phyloP scores from a whole-genome alignment of 1,140 invertebrate genomes.

The Mercenaria mercenaria region DNA sequence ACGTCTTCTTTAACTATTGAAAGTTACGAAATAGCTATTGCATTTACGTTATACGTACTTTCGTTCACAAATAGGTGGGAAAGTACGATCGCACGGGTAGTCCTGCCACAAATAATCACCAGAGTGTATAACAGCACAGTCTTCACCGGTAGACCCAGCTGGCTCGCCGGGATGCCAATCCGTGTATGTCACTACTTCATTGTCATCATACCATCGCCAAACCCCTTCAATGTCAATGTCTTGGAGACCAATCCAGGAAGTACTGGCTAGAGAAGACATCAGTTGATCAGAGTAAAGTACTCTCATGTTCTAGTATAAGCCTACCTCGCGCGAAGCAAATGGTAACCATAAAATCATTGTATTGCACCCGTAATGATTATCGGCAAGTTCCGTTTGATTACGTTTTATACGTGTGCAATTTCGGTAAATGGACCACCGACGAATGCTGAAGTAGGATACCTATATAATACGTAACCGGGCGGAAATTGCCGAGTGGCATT shows the following conservation, averaged over 20 bases:
- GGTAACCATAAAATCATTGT: not conserved
- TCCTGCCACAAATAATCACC: not conserved
- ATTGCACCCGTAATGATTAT: no score
- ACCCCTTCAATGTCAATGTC: constrained; percentile 5
- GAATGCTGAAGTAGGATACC: no score
- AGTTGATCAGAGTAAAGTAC: not conserved
- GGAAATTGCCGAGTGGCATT: no score
- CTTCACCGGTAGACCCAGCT: not conserved
- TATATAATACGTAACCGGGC: no score
- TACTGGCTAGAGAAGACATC: not conserved
- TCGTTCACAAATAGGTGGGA: not conserved
- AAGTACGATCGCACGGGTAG: not conserved
- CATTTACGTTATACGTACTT: not conserved
- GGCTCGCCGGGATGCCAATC: not conserved
- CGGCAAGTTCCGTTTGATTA: no score
- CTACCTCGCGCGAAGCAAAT: not conserved
- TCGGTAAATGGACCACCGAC: no score
- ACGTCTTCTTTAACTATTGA: no score
- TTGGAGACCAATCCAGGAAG: not conserved
- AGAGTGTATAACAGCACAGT: not conserved
- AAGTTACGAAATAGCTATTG: no score
- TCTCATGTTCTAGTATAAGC: not conserved
- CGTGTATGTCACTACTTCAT: not conserved
- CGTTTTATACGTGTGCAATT: no score
- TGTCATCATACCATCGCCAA: constrained; percentile 3